These are phyloP conservation scores for Pteria penguin DNA, from an alignment of 2,888 invertebrate genomes.

Conservation along the genomic window DNA sequence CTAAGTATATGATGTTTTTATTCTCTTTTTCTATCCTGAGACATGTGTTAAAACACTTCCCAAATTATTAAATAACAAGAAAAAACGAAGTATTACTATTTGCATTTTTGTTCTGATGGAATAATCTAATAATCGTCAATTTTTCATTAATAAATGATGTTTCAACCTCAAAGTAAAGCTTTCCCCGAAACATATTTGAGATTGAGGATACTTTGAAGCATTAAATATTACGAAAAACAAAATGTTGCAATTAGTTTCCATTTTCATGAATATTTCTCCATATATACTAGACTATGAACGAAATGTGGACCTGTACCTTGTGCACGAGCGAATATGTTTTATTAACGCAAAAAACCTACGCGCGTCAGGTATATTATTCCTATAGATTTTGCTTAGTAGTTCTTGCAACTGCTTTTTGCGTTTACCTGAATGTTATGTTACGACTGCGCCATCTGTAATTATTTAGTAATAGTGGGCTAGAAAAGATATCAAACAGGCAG, in stretches of 20 bases:
- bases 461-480: too few relatives aligned
- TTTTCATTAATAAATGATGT: background rate
- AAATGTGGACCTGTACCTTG: too few relatives aligned
- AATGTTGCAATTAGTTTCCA: conserved; percentile 6
- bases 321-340: too few relatives aligned
- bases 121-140: background rate
- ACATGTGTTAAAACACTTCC: background rate
- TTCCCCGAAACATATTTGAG: background rate
- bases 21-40: background rate
- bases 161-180: background rate
- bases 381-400: too few relatives aligned
- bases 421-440: too few relatives aligned
- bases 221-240: background rate
- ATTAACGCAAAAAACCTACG: too few relatives aligned
- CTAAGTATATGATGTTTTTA: background rate
- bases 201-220: background rate
- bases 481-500: too few relatives aligned
- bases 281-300: background rate
- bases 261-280: background rate
- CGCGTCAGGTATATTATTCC: too few relatives aligned
- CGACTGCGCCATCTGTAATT: too few relatives aligned
- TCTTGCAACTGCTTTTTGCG: too few relatives aligned
- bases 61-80: background rate
- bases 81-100: background rate
- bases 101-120: background rate